Base-by-base conservation (phyloP, 2,797 vertebrate species). In the Mycteria americana region DNA sequence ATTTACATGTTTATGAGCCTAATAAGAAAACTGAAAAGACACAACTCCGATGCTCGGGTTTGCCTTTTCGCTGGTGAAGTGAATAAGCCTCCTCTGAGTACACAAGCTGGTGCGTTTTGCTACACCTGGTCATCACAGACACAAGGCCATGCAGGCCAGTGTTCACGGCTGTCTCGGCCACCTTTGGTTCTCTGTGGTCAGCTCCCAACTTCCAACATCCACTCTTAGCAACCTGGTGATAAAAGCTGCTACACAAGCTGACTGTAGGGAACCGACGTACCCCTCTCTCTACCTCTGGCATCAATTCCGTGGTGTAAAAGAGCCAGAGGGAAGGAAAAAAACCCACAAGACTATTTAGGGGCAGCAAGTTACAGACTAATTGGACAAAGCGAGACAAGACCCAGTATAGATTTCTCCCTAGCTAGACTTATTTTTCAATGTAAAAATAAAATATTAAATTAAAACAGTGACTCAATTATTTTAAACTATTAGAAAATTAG, bases 181-280 rank as follows among this genome's bases (percentile, higher is more conserved):
- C 6, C 18, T 69, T 10, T 16, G 50, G 27, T 6, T 33, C 48
- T 13, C 45, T 13, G 1, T 2, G 54, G 43, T 4, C 54, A 63
- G 4, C 24, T 79, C 24, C 67, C 51, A n/a, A 9, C 46, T 43
- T 39, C 85, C 80, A 50, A 1, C 48, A 31, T 4, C 48, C 21
- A 3, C 62, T 18, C 33, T 5, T 0, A 4, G 37, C 3, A 2
- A 51, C 3, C 19, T 13, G 18, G 13, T 9, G 60, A 21, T 4
- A 28, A 39, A 21, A 59, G 28, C 57, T 69, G 33, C 63, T 62
- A 3, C 1, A 10, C 8, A 6, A 51, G 54, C 21, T 48, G 21
- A 25, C 22, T n/a, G 39, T 4, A 23, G 59, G 64, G 30, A 56
- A 54, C 35, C 12, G n/a, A 24, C 45, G 11, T 9, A 35, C 28